Base-by-base conservation (phyloP, 2,797 vertebrate genomes). In the Scolopax bukidnonensis region DNA sequence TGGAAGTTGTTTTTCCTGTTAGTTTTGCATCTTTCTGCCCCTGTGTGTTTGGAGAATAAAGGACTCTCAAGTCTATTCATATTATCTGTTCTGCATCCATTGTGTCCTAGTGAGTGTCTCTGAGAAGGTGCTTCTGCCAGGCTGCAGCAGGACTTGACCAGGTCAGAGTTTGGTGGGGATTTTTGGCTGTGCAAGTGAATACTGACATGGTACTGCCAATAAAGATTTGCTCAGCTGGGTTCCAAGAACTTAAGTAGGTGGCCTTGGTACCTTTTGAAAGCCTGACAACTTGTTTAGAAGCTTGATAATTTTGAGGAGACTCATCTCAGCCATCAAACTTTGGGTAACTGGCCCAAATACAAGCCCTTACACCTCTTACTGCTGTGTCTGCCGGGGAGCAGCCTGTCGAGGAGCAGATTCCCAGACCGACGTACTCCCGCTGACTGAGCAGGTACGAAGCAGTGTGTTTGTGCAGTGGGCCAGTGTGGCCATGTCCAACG, bases 301-400 rank as follows among this genome's bases (percentile, higher is more conserved):
- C 50, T 60, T 53, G 19, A 3, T 69, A n/a, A 25, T 18, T 84
- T 82, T 87, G 40, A 67, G 12, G n/a, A 64, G 27, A 76, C n/a
- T 48, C 18, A 24, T 38, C 25, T 61, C 56, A 63, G 33, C 67
- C 43, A 27, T 70, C 65, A 28, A 38, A 30, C 23, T 61, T 45
- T 53, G 32, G 67, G 40, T 56, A 81, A 60, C 53, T 87, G 74
- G 30, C 54, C 41, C 5, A 4, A n/a, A 38, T 33, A 30, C 20
- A n/a, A 38, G 47, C 50, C 47, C 30, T n/a, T n/a, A 15, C 23
- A 11, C 4, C 9, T 60, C 47, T 27, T 70, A 12, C 61, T 65
- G 73, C 56, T 1, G 1, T 19, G 20, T 70, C n/a, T 81, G 45
- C 16, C 4, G 0, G 1, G 10, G 12, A 57, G 15, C 76, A 48